phyloP scores from a whole-genome alignment of 2,888 invertebrate genomes.

The Argyresthia goedartella region DNA sequence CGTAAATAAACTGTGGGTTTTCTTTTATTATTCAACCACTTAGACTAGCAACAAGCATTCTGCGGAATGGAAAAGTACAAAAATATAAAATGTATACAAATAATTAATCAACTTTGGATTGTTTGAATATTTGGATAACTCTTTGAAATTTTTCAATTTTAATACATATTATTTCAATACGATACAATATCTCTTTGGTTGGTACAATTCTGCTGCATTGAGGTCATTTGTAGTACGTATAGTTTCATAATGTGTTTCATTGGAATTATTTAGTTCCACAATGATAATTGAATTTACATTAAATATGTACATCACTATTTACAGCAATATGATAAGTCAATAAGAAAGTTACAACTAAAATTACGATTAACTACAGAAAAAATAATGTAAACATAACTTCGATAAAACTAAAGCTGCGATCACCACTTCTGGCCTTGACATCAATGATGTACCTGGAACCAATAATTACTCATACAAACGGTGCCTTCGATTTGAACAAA shows the following conservation, averaged over 20 bases:
- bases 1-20: not conserved
- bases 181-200: no score
- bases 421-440: constrained; percentile 12
- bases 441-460: constrained; percentile 18
- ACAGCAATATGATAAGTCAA: no score
- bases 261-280: no score
- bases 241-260: no score
- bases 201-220: no score
- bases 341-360: no score
- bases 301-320: no score
- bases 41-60: constrained; percentile 1
- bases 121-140: not conserved
- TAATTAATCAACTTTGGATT: not conserved
- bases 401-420: not conserved
- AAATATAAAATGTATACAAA: constrained; percentile 6
- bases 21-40: not conserved
- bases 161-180: no score
- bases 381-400: no score
- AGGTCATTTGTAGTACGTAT: no score
- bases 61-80: constrained; percentile 1
- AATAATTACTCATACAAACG: constrained; percentile 8
- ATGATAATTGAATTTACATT: no score
- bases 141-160: not conserved
- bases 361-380: no score
- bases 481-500: constrained; percentile 13